Evolutionary conservation across 2,797 vertebrate genomes (phyloP), one percentile per base, ranked within the genome.

Genomic region (Gymnoscopelus braueri): DNA sequence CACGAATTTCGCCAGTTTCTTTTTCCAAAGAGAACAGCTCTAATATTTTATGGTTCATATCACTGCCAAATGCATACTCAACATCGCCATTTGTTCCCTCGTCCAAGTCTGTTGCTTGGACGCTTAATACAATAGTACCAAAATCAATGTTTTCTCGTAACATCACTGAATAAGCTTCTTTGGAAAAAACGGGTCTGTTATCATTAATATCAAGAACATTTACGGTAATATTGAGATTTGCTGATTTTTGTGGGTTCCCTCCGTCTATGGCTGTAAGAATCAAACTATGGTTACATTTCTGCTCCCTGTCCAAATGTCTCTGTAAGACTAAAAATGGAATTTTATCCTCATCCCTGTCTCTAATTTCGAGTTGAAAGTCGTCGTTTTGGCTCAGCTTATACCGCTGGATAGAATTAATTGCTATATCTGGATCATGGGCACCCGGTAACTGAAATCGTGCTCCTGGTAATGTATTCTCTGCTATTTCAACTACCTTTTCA

Each of bases 161-260:
- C 1, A 9, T 64, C 3, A 78, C 63, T 1, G 87, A 81, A 76
- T 91, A 93, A 14, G 84, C 50, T 0, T 91, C 90, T 51, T 92
- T 86, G 7, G 85, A 84, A 81, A 95, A 95, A 10, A 83, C 61
- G 0, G 94, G 95, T 4, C 92, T 88, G 53, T 95, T 94, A 57
- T 95, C 95, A 56, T 95, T 95, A 2, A 0, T 79, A 71, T 95
- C 94, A 11, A 95, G 84, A 51, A 95, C 87, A 0, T 1, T 63
- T 48, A 92, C n/a, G 0, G 35, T 80, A 0, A 95, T 61, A 50
- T 89, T 90, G 2, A 92, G 57, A 1, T 73, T 76, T 0, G 88
- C 90, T 0, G 91, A 93, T 53, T 89, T 90, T 5, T 72, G 75
- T 0, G 93, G 94, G 57, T 88, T 89, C 0, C 94, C 95, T 0